Evolutionary conservation across 2,888 invertebrate genomes (phyloP), one percentile per base, ranked within the genome.

Genomic region (Phanerotoma sp.): DNA sequence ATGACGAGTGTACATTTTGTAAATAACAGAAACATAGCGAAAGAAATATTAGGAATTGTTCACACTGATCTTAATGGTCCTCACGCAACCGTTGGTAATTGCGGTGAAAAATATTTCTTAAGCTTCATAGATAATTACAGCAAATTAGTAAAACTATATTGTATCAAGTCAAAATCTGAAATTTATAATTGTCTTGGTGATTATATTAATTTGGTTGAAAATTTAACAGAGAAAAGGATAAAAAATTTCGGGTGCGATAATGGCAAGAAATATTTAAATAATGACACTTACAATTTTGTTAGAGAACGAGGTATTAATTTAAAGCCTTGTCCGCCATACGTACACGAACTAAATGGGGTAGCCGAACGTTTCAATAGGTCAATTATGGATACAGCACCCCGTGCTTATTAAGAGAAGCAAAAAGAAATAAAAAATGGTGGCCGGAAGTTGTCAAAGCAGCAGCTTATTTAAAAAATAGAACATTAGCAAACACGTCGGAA

Each of bases 391-490:
- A 51, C 40, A 20, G 57, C 51, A 4, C 40, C n/a, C n/a, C 62
- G 38, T 65, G 63, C 57, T 51, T 61, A 50, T 40, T 58, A 13
- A 37, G 30, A 20, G 62, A 65, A 49, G 53, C 63, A 16, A 54
- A 56, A 33, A 30, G 62, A 18, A 32, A 60, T 18, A 45, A 15
- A 10, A 60, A 21, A 33, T 64, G 54, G 41, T 65, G 62, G 65
- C 58, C 62, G 3, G 62, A 65, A 54, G 28, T 62, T 2, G 33
- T 64, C 2, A 56, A 33, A 47, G 46, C 61, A 4, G 55, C 50
- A 1, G 52, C 58, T 2, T 61, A 62, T 41, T 48, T 57, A 21
- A 62, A 61, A 56, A 63, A 63, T 35, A 28, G 54, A 28, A 51
- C 51, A 3, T 13, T 58, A 10, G 57, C 61, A 3, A 60, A 62